phyloP scores from a whole-genome alignment of 2,888 invertebrate genomes.

The Hermodice carunculata region DNA sequence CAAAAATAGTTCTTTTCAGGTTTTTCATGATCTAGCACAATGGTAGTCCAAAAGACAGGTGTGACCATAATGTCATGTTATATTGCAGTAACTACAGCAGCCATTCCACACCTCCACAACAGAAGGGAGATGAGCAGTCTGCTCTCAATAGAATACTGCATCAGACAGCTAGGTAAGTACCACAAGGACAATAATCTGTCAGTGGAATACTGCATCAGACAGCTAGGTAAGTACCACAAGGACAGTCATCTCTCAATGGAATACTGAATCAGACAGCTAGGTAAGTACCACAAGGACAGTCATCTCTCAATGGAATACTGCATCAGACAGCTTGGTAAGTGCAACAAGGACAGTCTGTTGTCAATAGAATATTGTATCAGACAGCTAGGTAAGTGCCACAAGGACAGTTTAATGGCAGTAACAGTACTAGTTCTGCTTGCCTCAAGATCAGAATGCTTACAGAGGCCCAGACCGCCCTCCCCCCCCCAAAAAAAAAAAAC shows the following conservation, averaged over 20 bases:
- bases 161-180: slow-evolving; percentile 73
- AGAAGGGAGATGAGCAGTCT: slow-evolving; percentile 89
- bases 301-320: slow-evolving; percentile 88
- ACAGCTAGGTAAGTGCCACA: slow-evolving; percentile 19
- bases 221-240: slow-evolving; percentile 68
- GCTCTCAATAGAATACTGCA: slow-evolving; percentile 90
- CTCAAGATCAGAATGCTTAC: too few relatives aligned
- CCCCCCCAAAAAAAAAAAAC: too few relatives aligned
- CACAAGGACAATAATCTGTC: slow-evolving; percentile 92
- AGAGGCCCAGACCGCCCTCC: too few relatives aligned
- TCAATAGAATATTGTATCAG: too few relatives aligned
- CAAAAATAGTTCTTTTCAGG: too few relatives aligned
- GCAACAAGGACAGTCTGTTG: too few relatives aligned
- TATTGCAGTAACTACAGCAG: slow-evolving; percentile 5
- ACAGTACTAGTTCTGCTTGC: too few relatives aligned
- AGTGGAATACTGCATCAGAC: slow-evolving; percentile 89
- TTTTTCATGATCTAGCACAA: too few relatives aligned
- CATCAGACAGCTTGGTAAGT: slow-evolving; percentile 76
- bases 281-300: slow-evolving; percentile 82
- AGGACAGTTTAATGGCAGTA: too few relatives aligned
- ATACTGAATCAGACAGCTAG: slow-evolving; percentile 82
- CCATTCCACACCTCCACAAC: slow-evolving; percentile 20
- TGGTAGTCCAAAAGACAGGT: too few relatives aligned
- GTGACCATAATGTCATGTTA: too few relatives aligned
- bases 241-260: slow-evolving; percentile 89